A percentile compares a stretch with the other conserved stretches of the same genome.
Conservation (phyloP, 2,888 invertebrate genomes). For the Carpatolechia fugitivella region DNA sequence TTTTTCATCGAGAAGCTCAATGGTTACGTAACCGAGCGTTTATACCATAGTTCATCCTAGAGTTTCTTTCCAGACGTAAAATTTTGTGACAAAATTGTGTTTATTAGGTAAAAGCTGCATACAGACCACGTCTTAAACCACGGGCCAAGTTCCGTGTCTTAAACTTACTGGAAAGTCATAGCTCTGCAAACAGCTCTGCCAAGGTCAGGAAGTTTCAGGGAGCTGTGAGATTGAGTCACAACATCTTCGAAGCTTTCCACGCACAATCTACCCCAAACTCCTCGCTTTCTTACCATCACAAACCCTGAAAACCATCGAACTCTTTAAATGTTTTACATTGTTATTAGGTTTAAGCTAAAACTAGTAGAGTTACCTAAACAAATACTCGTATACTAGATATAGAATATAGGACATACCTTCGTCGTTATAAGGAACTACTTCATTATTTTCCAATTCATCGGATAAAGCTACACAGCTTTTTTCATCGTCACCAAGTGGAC, state of each 20-base stretch:
- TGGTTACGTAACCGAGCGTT: too few relatives aligned
- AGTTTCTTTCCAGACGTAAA: too few relatives aligned
- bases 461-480: constrained; percentile 85
- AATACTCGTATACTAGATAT: too few relatives aligned
- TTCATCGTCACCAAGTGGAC: constrained; percentile 87
- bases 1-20: too few relatives aligned
- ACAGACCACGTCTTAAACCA: too few relatives aligned
- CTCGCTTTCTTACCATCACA: constrained; percentile 86
- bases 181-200: constrained; percentile 87
- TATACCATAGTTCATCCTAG: too few relatives aligned
- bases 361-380: too few relatives aligned
- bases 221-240: constrained; percentile 76
- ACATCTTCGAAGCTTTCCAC: constrained; percentile 83
- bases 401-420: too few relatives aligned
- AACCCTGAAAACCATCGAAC: constrained; percentile 67
- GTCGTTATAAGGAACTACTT: constrained; percentile 80
- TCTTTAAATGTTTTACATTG: not conserved
- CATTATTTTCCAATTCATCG: constrained; percentile 74
- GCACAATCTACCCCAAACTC: constrained; percentile 88
- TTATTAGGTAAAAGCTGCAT: too few relatives aligned
- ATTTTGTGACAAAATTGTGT: too few relatives aligned
- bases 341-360: too few relatives aligned
- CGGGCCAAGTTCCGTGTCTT: not conserved
- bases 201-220: constrained; percentile 83
- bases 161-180: constrained; percentile 85